phyloP scores from a whole-genome alignment of 1,140 invertebrate genomes.

The Drosophila neocordata region DNA sequence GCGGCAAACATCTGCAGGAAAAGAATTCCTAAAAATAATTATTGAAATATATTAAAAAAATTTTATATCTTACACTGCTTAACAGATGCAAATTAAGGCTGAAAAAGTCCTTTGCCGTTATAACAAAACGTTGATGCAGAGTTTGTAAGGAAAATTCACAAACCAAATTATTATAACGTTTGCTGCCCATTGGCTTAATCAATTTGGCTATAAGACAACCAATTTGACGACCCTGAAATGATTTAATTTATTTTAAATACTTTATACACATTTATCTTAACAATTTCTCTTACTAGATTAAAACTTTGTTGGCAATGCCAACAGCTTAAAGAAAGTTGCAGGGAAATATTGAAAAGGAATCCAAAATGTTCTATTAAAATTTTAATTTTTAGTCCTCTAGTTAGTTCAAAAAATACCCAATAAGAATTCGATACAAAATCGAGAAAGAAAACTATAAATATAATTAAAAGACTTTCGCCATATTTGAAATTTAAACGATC shows the following conservation, averaged over 20 bases:
- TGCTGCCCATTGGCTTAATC: constrained; percentile 63
- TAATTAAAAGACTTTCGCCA: constrained; percentile 56
- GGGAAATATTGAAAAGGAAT: constrained; percentile 30
- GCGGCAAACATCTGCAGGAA: constrained; percentile 73
- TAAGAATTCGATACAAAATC: constrained; percentile 60
- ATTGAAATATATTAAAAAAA: neutral
- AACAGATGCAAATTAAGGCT: constrained; percentile 67
- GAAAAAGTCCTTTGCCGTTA: constrained; percentile 78
- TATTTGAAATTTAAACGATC: constrained; percentile 39
- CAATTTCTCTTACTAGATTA: constrained; percentile 48
- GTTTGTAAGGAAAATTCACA: constrained; percentile 72
- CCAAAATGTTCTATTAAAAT: constrained; percentile 23
- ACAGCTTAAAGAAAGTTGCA: constrained; percentile 50
- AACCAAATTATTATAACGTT: constrained; percentile 73
- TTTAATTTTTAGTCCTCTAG: neutral
- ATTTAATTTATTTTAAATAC: neutral
- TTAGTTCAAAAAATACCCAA: constrained; percentile 51
- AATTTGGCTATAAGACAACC: constrained; percentile 72
- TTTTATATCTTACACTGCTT: constrained; percentile 59
- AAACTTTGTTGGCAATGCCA: constrained; percentile 66
- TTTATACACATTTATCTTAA: too few relatives aligned
- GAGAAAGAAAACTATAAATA: constrained; percentile 53
- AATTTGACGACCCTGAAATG: constrained; percentile 67
- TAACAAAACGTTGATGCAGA: constrained; percentile 69
- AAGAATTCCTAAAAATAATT: neutral